Conservation (phyloP, 2,113 vertebrate species). For the Microcebus tavaratra region DNA sequence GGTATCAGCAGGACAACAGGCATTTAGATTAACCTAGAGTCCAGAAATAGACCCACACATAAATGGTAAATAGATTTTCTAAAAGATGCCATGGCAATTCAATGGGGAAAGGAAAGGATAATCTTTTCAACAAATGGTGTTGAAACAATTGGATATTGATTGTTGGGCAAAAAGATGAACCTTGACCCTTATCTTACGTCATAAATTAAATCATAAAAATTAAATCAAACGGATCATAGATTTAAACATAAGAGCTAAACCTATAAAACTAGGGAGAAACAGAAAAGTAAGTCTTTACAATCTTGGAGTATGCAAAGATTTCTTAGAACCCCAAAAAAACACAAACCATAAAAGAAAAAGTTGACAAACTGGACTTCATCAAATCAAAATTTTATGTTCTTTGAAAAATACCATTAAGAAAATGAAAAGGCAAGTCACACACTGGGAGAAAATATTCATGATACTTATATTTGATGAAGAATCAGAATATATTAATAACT, state of each 20-base stretch:
- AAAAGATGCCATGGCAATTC: background rate
- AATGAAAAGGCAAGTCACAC: constrained; percentile 2
- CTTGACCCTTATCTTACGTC: background rate
- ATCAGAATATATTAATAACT: background rate
- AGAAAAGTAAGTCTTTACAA: background rate
- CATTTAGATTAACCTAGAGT: background rate
- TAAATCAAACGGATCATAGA: background rate
- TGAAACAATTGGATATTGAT: background rate
- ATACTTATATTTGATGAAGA: background rate
- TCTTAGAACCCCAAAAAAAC: background rate
- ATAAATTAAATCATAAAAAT: constrained; percentile 5
- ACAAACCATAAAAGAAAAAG: background rate
- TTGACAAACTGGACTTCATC: background rate
- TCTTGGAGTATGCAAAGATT: background rate
- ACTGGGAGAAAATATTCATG: background rate
- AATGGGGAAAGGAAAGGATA: background rate
- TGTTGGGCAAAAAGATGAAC: background rate
- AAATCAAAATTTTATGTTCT: background rate
- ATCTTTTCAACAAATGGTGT: constrained; percentile 11
- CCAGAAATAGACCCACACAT: background rate
- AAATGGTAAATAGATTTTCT: background rate
- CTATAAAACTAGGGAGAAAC: background rate
- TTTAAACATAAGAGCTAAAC: background rate
- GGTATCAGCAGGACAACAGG: background rate
- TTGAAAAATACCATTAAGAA: background rate